A percentile compares a stretch with the other conserved stretches of the same genome.
Evolutionary conservation across 2,113 vertebrate species (phyloP).

Genomic region (Gobiocypris rarus): DNA sequence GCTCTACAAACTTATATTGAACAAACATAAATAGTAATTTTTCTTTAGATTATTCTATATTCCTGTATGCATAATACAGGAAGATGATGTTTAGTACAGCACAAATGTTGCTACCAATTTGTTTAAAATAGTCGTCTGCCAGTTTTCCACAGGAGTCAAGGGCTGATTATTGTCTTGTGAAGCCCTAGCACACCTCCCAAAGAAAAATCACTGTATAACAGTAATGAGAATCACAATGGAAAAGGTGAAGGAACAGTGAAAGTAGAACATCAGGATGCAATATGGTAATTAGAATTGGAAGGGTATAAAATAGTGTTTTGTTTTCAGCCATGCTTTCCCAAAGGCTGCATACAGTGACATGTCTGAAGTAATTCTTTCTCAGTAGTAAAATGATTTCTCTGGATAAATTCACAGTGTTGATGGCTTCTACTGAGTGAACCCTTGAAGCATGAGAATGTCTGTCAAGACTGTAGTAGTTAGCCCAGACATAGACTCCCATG

Average conservation of each 20-base stretch:
- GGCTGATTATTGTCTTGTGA: not conserved
- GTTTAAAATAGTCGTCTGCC: not conserved
- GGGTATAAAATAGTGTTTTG: too few relatives aligned
- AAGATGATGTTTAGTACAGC: not conserved
- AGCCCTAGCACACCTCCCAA: not conserved
- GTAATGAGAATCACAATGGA: not conserved
- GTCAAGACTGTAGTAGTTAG: slow-evolving; percentile 21
- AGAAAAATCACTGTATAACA: not conserved
- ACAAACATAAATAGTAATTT: not conserved
- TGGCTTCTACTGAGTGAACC: slow-evolving; percentile 8
- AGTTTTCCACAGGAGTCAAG: not conserved
- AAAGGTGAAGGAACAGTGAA: not conserved
- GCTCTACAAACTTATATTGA: not conserved
- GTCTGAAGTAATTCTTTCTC: not conserved
- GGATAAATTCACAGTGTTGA: not conserved
- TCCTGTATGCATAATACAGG: not conserved
- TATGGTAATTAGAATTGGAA: not conserved
- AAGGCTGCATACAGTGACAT: not conserved
- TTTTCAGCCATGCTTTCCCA: not conserved
- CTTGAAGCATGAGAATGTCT: slow-evolving; percentile 27
- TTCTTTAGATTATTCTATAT: not conserved
- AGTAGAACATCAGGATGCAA: not conserved
- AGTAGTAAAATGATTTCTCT: not conserved
- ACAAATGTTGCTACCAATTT: not conserved
- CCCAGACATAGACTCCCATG: not conserved